Percentiles rank a stretch among this genome's conserved stretches.
phyloP scores from a whole-genome alignment of 2,113 vertebrate genomes.

The Ranitomeya imitator region DNA sequence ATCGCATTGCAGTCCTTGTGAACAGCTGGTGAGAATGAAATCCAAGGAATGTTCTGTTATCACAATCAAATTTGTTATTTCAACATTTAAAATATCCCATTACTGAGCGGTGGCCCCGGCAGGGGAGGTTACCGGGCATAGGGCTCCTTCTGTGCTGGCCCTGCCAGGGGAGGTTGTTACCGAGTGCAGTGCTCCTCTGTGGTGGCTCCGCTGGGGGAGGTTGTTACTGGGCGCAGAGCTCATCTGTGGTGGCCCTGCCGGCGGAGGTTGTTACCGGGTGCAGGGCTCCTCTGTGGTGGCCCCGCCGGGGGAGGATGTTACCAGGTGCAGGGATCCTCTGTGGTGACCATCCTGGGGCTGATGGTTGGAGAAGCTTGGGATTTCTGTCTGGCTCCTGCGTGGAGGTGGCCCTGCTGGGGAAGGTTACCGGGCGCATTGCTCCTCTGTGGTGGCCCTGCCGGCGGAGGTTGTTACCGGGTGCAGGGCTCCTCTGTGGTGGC shows the following conservation, averaged over 20 bases:
- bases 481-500: too few relatives aligned
- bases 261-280: background rate
- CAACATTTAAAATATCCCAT: slow-evolving; percentile 22
- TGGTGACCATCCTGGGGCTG: too few relatives aligned
- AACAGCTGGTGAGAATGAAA: slow-evolving; percentile 26
- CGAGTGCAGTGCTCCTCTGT: background rate
- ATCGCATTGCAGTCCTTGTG: background rate
- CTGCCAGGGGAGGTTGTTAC: background rate
- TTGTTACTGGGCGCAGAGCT: too few relatives aligned
- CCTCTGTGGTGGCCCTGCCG: too few relatives aligned
- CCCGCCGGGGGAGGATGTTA: background rate
- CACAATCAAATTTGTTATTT: slow-evolving; percentile 30
- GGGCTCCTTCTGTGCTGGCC: too few relatives aligned
- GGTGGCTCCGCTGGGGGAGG: background rate
- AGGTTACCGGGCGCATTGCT: too few relatives aligned
- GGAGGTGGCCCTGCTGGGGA: background rate
- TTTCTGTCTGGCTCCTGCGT: background rate
- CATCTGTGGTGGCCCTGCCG: background rate
- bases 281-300: too few relatives aligned
- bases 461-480: too few relatives aligned
- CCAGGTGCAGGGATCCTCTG: background rate
- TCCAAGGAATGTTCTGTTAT: slow-evolving; percentile 37
- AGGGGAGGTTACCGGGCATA: background rate
- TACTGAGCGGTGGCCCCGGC: background rate
- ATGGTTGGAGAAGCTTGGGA: too few relatives aligned